These are phyloP conservation scores for Mylabris phalerata DNA, from an alignment of 1,140 invertebrate genomes.

Conservation along the genomic window DNA sequence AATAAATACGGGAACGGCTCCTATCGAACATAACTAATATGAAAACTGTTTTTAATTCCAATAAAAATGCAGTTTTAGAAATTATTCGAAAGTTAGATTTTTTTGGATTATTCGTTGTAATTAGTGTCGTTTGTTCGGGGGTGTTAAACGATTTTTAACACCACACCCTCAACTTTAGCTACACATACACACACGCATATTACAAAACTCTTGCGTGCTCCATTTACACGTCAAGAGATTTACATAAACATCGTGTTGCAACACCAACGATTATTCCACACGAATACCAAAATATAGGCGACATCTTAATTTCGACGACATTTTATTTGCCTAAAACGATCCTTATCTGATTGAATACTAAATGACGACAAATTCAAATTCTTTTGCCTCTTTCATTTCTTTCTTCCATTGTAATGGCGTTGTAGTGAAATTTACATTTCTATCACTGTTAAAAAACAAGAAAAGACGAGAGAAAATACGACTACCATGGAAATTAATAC, in stretches of 20 bases:
- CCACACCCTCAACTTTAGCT: no score
- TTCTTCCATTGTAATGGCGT: neutral
- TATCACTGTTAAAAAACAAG: neutral
- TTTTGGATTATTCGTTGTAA: no score
- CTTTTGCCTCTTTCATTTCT: constrained; percentile 4
- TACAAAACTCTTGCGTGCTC: neutral
- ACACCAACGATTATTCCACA: constrained; percentile 23
- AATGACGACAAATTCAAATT: constrained; percentile 10
- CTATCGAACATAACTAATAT: constrained; percentile 2
- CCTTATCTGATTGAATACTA: constrained; percentile 17
- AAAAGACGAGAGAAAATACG: constrained; percentile 1
- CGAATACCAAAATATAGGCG: constrained; percentile 6
- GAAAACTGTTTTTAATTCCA: no score
- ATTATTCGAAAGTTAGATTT: no score
- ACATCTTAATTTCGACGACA: constrained; percentile 20
- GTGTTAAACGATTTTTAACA: no score
- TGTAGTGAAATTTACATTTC: constrained; percentile 10
- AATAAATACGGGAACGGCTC: constrained; percentile 1
- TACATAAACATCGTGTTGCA: constrained; percentile 18
- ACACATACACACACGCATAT: no score
- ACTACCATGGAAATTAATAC: constrained; percentile 9
- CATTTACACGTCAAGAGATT: constrained; percentile 3
- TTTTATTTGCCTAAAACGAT: constrained; percentile 18
- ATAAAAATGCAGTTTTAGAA: no score
- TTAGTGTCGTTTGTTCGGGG: no score